Evolutionary conservation across 23 tunicate species (phyloP), one percentile per base, ranked within the genome.

Genomic region (Pegea sp.): DNA sequence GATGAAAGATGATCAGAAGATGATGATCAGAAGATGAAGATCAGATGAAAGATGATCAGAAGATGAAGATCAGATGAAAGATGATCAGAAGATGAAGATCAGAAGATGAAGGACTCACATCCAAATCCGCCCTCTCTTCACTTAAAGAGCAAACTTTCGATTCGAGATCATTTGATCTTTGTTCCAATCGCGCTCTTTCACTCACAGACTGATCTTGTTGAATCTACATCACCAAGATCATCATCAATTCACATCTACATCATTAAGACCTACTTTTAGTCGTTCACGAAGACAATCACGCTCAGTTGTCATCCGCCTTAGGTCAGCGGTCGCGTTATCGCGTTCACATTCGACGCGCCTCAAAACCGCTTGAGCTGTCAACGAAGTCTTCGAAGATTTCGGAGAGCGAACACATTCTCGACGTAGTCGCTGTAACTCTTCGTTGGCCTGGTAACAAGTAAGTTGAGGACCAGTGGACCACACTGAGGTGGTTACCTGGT

Each of bases 261-360:
- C 16, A 8, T 38, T 38, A 44, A 4, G 4, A 67, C 61, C 23
- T 8, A 66, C 84, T 62, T 66, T 74, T 19, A 74, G 49, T 31
- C 76, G 44, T 29, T 84, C 95, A 1, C 81, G 30, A 51, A 84
- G 32, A 28, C 76, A 64, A 63, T 84, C 95, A 24, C 95, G 31
- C 30, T 84, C 95, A 5, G 95, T 84, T 4, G 95, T 73, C 95
- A 84, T 84, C 31, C 95, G 33, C 1, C 95, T 43, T 22, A 84
- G 62, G 48, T 84, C 95, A 24, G 69, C 70, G 16, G 74, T 58
- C 11, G 69, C 29, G 3, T 57, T 63, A 42, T 84, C 95, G 43
- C 95, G 27, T 43, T 84, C 95, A 67, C 59, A 68, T 44, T 84
- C 95, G 43, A 84, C 95, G 5, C 95, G 67, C 7, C 95, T 58